Evolutionary conservation across 2,113 vertebrate species (phyloP).

Genomic region (Cottus gobio): DNA sequence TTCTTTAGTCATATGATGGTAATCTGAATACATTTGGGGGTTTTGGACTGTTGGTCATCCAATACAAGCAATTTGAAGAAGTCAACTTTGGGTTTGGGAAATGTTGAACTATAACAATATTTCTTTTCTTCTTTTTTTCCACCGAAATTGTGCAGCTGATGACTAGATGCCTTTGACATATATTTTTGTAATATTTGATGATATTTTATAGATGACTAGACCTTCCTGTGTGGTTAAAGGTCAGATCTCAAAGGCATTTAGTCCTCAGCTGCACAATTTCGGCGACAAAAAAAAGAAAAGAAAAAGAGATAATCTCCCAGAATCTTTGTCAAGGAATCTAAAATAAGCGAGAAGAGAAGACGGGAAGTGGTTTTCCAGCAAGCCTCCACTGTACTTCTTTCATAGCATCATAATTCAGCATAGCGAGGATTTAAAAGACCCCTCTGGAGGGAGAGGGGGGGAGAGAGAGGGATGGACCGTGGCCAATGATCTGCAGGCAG

Average conservation of each 20-base stretch:
- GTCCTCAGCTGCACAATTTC: neutral
- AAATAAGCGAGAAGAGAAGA: neutral
- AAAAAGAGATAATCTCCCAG: neutral
- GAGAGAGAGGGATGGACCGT: constrained; percentile 38
- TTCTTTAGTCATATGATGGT: neutral
- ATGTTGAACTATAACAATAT: neutral
- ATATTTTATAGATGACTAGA: neutral
- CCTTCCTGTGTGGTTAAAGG: neutral
- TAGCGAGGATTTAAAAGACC: constrained; percentile 11
- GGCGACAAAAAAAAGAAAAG: neutral
- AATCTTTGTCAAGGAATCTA: neutral
- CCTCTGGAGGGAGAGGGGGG: neutral
- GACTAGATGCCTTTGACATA: too few relatives aligned
- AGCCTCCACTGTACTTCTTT: constrained; percentile 13
- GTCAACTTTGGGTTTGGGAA: neutral
- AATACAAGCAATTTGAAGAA: neutral
- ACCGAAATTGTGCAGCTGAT: too few relatives aligned
- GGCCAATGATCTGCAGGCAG: constrained; percentile 58
- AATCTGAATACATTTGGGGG: neutral
- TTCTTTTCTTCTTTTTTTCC: too few relatives aligned
- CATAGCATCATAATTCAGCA: constrained; percentile 8
- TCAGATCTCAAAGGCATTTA: neutral
- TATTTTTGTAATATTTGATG: neutral
- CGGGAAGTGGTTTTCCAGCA: constrained; percentile 27
- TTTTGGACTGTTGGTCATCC: neutral